Base-by-base conservation (phyloP, 2,797 vertebrate species). In the Darevskia mixta region DNA sequence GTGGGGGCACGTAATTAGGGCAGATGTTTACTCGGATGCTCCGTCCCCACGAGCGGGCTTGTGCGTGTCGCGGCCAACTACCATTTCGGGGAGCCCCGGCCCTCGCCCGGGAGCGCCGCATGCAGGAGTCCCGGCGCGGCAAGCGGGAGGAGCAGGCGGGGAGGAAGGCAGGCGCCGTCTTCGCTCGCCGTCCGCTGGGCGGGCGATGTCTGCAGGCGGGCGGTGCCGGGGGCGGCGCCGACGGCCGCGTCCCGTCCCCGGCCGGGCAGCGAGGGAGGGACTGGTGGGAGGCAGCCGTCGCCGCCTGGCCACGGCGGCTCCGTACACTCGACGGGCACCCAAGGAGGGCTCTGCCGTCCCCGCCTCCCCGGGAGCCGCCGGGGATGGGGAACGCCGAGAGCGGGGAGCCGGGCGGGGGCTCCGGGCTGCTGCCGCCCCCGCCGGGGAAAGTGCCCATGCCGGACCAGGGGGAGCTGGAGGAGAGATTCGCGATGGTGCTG, bases 391-490 rank as follows among this genome's bases (percentile, higher is more conserved):
- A 99, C 94, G 97, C 98, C 93, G 98, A 99, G 92, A 99, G 98
- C 92, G 98, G 98, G 73, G 97, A 94, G 86, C 94, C 94, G 17
- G 95, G 72, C 86, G 91, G 95, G 66, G 89, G 85, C 0, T 86
- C 97, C 25, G 98, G 98, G 73, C 96, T 98, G 93, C 97, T 98
- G 94, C 97, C 98, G 96, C 97, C 98, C 97, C 98, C 98, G 77
- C 97, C 98, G 45, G 97, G 98, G 82, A 99, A 99, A 96, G 98
- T 98, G 91, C 98, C 98, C 90, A 99, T 99, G 98, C 99, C 99
- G 27, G 99, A 99, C 89, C 97, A 98, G 88, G 98, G 97, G 83
- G 99, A 99, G 95, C 96, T 99, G 95, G 99, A 99, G 96, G 98
- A 99, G 95, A 97, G 98, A 80, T 99, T 99, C 96, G 98, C 98